Evolutionary conservation across 2,797 vertebrate genomes (phyloP).

Genomic region (Alfaro cultratus): DNA sequence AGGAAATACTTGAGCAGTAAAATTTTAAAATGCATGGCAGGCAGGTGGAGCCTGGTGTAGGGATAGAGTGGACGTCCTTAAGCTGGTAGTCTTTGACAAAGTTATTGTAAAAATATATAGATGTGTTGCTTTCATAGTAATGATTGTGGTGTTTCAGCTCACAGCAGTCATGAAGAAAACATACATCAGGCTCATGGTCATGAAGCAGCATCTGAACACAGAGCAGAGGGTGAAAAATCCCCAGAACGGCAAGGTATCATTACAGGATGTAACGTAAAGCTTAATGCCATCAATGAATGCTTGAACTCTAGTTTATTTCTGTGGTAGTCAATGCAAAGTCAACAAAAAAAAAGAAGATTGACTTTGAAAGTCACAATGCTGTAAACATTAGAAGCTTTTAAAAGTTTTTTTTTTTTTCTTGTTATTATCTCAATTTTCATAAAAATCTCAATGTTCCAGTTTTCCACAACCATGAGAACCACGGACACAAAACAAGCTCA

Average conservation of each 20-base stretch:
- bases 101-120: neutral
- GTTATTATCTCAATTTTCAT: neutral
- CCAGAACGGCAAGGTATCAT: conserved; percentile 35
- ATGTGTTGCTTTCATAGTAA: neutral
- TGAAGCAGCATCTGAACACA: conserved; percentile 18
- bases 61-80: neutral
- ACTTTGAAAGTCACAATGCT: neutral
- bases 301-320: conserved; percentile 1
- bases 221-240: conserved; percentile 10
- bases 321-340: neutral
- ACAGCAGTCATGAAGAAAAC: conserved; percentile 11
- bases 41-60: neutral
- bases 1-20: neutral
- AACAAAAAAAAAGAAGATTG: neutral
- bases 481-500: conserved; percentile 17
- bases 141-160: conserved; percentile 9
- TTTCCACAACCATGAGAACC: conserved; percentile 18
- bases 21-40: neutral
- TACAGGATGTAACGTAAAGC: neutral
- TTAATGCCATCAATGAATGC: neutral
- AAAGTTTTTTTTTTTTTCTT: neutral
- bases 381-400: neutral
- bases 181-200: conserved; percentile 11
- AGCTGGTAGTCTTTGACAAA: neutral
- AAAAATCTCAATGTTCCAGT: conserved; percentile 16